A percentile compares a stretch with the other conserved stretches of the same genome.
phyloP scores from a whole-genome alignment of 2,113 vertebrate species.

The Neotoma lepida region DNA sequence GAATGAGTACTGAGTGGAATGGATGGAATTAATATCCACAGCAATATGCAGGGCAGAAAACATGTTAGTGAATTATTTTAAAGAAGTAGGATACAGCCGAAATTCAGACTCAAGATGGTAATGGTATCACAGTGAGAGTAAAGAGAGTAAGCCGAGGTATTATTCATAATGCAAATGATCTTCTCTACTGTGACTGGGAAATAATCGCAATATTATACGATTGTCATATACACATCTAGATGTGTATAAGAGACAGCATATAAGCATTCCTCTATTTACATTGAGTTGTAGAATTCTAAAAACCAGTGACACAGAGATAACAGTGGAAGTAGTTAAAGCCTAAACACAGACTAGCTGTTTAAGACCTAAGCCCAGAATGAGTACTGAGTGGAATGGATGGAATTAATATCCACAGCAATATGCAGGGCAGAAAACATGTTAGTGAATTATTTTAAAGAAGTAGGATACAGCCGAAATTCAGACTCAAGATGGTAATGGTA shows the following conservation, averaged over 20 bases:
- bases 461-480: neutral
- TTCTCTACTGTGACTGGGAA: neutral
- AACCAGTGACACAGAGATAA: neutral
- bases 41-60: neutral
- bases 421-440: neutral
- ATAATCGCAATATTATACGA: too few relatives aligned
- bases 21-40: neutral
- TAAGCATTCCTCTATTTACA: rapidly evolving
- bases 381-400: neutral
- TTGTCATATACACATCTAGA: too few relatives aligned
- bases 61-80: neutral
- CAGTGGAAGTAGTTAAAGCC: neutral
- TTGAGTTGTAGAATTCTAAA: neutral
- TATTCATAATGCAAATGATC: neutral
- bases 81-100: neutral
- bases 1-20: neutral
- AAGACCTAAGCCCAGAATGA: neutral
- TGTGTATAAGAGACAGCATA: too few relatives aligned
- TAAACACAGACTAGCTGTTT: neutral
- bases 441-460: neutral
- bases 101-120: neutral
- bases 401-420: neutral
- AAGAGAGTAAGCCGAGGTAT: neutral
- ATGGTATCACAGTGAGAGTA: neutral
- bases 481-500: neutral